These are phyloP conservation scores for Diabrotica virgifera DNA, from an alignment of 1,140 invertebrate genomes.

Conservation along the genomic window DNA sequence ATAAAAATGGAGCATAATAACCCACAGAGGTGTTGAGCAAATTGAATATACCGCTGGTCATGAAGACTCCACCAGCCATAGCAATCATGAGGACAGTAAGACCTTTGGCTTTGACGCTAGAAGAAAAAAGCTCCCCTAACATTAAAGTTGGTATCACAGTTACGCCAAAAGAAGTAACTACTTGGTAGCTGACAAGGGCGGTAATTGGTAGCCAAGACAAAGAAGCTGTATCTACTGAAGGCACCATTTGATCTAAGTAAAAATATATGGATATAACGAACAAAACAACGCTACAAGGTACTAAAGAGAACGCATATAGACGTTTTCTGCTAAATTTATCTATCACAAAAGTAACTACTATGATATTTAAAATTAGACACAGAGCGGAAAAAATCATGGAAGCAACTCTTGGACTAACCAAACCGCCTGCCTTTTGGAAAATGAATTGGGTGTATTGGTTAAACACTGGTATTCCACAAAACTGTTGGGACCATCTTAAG, in stretches of 20 bases:
- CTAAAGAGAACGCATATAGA: background rate
- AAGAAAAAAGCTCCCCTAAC: slow-evolving; percentile 43
- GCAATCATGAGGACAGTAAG: slow-evolving; percentile 28
- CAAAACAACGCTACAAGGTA: background rate
- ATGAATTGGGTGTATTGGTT: slow-evolving; percentile 34
- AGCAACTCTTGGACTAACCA: background rate
- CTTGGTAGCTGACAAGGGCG: slow-evolving; percentile 35
- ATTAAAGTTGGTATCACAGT: slow-evolving; percentile 39
- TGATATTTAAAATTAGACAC: background rate
- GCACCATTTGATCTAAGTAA: background rate
- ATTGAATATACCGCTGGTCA: slow-evolving; percentile 46
- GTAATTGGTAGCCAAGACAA: slow-evolving; percentile 39
- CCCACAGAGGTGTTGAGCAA: slow-evolving; percentile 57
- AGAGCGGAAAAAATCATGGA: background rate
- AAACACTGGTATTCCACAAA: slow-evolving; percentile 33
- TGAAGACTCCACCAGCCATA: slow-evolving; percentile 33
- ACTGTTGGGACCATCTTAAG: slow-evolving; percentile 33
- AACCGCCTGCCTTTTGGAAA: slow-evolving; percentile 26
- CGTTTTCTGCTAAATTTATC: background rate
- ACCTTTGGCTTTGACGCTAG: slow-evolving; percentile 41
- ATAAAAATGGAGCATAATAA: slow-evolving; percentile 70
- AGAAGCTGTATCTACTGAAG: slow-evolving; percentile 28
- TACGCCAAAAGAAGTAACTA: slow-evolving; percentile 39
- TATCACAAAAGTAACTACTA: background rate
- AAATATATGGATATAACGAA: background rate